These are phyloP conservation scores for Mixornis gularis DNA, from an alignment of 2,113 vertebrate genomes.

Conservation along the genomic window DNA sequence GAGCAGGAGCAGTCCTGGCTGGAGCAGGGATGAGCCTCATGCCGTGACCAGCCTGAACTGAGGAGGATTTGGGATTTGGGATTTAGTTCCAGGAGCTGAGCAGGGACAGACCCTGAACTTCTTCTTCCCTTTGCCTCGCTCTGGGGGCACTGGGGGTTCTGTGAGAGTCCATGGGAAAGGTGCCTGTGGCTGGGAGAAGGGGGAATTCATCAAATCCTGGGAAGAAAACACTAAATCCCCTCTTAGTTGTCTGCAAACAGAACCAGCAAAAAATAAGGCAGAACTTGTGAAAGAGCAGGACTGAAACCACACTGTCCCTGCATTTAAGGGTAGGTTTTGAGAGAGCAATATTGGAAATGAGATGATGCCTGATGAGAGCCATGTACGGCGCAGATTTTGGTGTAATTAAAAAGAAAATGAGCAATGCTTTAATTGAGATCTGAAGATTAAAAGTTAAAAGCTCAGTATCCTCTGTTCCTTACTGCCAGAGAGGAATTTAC, in stretches of 20 bases:
- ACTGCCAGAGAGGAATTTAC: constrained; percentile 48
- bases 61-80: background rate
- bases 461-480: constrained; percentile 24
- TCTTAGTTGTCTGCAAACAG: background rate
- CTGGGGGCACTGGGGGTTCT: background rate
- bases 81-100: background rate
- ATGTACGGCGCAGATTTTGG: background rate
- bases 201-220: background rate
- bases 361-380: background rate
- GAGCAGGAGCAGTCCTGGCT: background rate
- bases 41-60: background rate
- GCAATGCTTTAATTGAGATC: constrained; percentile 51
- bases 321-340: background rate
- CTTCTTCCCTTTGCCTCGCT: background rate
- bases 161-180: background rate
- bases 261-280: background rate
- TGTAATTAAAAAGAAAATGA: constrained; percentile 65
- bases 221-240: background rate
- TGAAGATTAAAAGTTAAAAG: constrained; percentile 46
- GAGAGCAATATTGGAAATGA: background rate
- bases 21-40: background rate
- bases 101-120: background rate
- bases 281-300: background rate
- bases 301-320: background rate
- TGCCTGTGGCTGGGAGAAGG: background rate